Evolutionary conservation across 1,140 invertebrate species (phyloP).

Genomic region (Bombus impatiens): DNA sequence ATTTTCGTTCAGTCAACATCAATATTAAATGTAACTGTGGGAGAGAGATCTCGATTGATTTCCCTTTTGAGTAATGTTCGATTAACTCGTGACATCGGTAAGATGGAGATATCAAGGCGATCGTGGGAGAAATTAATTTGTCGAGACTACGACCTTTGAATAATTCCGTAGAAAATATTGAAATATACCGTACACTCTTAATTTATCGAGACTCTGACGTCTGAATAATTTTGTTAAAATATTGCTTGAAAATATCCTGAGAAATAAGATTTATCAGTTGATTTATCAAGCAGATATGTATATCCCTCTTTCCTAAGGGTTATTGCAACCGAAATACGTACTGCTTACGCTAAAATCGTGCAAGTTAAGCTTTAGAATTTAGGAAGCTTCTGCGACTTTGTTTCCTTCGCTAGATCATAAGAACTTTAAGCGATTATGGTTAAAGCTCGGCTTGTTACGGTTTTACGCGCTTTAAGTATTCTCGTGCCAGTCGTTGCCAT

Average conservation of each 20-base stretch:
- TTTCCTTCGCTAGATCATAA: neutral
- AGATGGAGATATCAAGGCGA: neutral
- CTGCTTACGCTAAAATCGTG: neutral
- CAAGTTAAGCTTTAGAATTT: neutral
- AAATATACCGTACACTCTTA: neutral
- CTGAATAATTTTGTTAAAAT: neutral
- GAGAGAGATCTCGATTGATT: constrained; percentile 11
- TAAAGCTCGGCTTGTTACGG: neutral
- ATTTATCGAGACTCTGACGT: neutral
- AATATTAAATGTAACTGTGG: neutral
- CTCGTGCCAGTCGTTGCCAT: neutral
- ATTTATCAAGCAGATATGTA: too few relatives aligned
- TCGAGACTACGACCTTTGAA: neutral
- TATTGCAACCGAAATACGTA: too few relatives aligned
- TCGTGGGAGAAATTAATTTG: neutral
- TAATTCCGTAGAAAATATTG: neutral
- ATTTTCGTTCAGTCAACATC: neutral
- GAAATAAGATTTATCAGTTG: neutral
- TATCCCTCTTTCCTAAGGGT: too few relatives aligned
- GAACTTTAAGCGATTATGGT: neutral
- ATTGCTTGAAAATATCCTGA: neutral
- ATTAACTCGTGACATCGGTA: neutral
- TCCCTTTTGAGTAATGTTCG: neutral
- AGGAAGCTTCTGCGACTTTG: neutral
- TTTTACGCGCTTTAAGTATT: constrained; percentile 7